Evolutionary conservation across 2,888 invertebrate species (phyloP).

Genomic region (Mechanitis mazaeus): DNA sequence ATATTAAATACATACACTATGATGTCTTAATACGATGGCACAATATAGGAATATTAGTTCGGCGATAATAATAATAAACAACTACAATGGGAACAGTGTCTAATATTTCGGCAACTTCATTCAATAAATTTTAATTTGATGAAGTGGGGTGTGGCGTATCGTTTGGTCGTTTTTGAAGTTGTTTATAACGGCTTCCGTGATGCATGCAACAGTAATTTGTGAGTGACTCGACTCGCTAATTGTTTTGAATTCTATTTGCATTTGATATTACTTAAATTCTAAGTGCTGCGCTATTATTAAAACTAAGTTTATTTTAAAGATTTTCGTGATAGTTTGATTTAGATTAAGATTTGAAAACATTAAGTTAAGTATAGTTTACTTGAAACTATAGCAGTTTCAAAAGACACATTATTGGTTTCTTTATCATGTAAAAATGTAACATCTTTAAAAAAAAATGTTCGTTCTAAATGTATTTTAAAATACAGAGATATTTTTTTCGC

Average conservation of each 20-base stretch:
- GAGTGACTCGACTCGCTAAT: slow-evolving; percentile 12
- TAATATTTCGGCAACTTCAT: slow-evolving; percentile 46
- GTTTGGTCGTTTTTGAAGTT: slow-evolving; percentile 22
- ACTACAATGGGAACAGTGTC: slow-evolving; percentile 28
- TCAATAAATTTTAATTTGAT: slow-evolving; percentile 53
- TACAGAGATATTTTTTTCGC: slow-evolving; percentile 5
- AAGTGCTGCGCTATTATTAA: slow-evolving; percentile 7
- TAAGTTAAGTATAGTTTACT: no score
- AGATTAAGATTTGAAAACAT: background rate
- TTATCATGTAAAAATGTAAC: no score
- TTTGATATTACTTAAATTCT: background rate
- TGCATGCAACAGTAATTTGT: slow-evolving; percentile 22
- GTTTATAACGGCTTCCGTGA: slow-evolving; percentile 18
- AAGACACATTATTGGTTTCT: no score
- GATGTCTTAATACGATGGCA: no score
- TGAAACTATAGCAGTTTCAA: no score
- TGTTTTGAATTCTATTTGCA: slow-evolving; percentile 18
- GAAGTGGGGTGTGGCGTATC: slow-evolving; percentile 32
- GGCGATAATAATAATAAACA: background rate
- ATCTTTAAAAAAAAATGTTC: no score
- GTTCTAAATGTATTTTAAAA: background rate
- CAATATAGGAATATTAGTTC: background rate
- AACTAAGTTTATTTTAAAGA: slow-evolving; percentile 6
- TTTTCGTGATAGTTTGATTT: slow-evolving; percentile 2
- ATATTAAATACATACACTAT: no score